Base-by-base conservation (phyloP, 2,888 invertebrate genomes). In the Smittia aterrima region DNA sequence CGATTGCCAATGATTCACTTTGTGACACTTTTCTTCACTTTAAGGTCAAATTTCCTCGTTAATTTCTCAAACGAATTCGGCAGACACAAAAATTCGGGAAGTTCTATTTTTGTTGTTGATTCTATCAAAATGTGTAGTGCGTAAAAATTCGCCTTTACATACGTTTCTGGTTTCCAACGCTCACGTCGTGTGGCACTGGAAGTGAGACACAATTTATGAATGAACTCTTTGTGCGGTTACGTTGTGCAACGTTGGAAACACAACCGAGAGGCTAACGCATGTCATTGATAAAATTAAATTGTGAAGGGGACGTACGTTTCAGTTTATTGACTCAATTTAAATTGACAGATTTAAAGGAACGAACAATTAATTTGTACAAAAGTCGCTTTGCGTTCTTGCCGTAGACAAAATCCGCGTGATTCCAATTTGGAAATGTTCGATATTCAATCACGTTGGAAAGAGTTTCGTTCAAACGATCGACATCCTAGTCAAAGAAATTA, bases 21-120 rank as follows among this genome's bases (percentile, higher is more conserved):
- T 64, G 25, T n/a, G 16, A 47, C 20, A 58, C 58, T 58, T 58
- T 58, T 13, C 7, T 6, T 22, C 1, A 58, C 6, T 58, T 58
- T 18, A 6, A 22, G 13, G 2, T 6, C 58, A 22, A 58, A 18
- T 58, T 18, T 58, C 2, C 3, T 18, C 58, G 18, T n/a, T n/a
- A n/a, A 6, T 58, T 58, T 58, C 24, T 58, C 47, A 16, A 47
- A 68, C 40, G 24, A 41, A 53, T 71, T 20, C 70, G 54, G 70
- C 70, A 71, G 70, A 71, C 70, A 4, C 6, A 7, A 38, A 47
- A 58, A 22, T 22, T 22, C 20, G 18, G 18, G 24, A 58, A 22
- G 58, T 58, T 58, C 9, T 71, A 54, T 71, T 71, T 71, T 71
- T 71, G 70, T 71, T 71, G 70, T 54, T 71, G 58, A 58, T 22